Conservation (phyloP, 2,888 invertebrate species). For the Tiphia femorata region DNA sequence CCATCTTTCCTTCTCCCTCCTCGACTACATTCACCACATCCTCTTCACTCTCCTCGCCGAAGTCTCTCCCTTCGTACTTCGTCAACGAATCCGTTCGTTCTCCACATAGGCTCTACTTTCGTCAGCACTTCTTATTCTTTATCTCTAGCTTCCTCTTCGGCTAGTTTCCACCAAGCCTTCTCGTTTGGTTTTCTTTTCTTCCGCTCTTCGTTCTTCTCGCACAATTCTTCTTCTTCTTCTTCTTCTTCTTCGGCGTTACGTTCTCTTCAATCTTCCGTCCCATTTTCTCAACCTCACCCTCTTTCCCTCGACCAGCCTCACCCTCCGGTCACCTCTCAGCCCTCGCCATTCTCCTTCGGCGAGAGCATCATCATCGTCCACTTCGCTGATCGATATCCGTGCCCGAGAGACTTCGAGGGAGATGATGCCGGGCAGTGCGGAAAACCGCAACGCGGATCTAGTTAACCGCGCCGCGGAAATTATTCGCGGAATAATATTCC, state of each 20-base stretch:
- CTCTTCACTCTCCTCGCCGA: background rate
- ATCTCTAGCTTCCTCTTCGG: background rate
- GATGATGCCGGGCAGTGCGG: too few species aligned
- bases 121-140: background rate
- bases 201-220: too few species aligned
- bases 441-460: conserved; percentile 27
- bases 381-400: too few species aligned
- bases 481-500: conserved; percentile 45
- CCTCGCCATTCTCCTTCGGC: too few species aligned
- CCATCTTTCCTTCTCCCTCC: background rate
- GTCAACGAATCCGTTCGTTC: background rate
- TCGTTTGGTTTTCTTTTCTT: conserved; percentile 8
- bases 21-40: background rate
- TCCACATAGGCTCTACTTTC: too few species aligned
- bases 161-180: conserved; percentile 8
- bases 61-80: background rate
- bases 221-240: conserved; percentile 22
- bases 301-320: conserved; percentile 3
- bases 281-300: background rate
- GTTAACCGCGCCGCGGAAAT: conserved; percentile 41
- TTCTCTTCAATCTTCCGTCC: conserved; percentile 12
- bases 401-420: too few species aligned
- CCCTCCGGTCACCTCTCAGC: conserved; percentile 7
- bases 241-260: conserved; percentile 10
- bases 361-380: too few species aligned